Evolutionary conservation across 2,113 vertebrate genomes (phyloP).

Genomic region (Pan troglodytes): NHGRI_mPanTro3-v2.1_pri NC_072411.2:38277501-38278000

Average conservation of each 20-base stretch:
- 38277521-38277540: neutral
- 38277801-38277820: neutral
- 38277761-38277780: neutral
- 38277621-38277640: neutral
- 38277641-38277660: neutral
- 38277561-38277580: neutral
- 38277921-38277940: neutral
- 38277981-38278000: neutral
- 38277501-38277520: neutral
- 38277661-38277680: neutral
- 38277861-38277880: neutral
- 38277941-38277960: neutral
- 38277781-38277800: neutral
- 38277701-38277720: neutral
- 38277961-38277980: neutral
- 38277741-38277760: neutral
- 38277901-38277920: neutral
- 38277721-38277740: neutral
- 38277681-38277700: neutral
- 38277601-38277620: neutral
- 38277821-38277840: neutral
- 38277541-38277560: neutral
- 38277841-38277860: neutral
- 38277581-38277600: neutral
- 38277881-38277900: neutral